phyloP scores from a whole-genome alignment of 2,888 invertebrate species.

The Xestia xanthographa region DNA sequence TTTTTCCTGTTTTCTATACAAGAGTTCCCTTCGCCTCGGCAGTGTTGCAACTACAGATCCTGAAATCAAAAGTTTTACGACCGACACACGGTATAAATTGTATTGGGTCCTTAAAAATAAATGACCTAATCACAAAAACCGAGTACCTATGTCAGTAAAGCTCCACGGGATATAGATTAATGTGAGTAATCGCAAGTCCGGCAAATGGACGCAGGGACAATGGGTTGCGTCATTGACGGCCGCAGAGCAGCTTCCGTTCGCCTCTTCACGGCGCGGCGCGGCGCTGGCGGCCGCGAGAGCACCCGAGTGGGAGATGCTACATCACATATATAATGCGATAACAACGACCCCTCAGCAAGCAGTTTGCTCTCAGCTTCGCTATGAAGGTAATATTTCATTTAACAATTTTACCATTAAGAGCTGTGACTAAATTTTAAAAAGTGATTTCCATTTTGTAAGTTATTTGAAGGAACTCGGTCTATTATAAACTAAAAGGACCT shows the following conservation, averaged over 20 bases:
- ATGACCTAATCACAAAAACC: not conserved
- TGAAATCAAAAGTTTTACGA: not conserved
- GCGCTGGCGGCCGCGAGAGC: constrained; percentile 68
- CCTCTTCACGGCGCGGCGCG: constrained; percentile 78
- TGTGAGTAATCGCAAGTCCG: constrained; percentile 47
- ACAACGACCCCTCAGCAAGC: constrained; percentile 82
- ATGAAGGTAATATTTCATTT: constrained; percentile 84
- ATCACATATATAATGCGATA: constrained; percentile 84
- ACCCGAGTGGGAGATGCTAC: constrained; percentile 83
- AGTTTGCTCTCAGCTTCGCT: constrained; percentile 86
- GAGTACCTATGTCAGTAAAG: constrained; percentile 35
- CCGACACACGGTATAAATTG: not conserved
- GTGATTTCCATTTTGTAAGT: not conserved
- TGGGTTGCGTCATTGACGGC: constrained; percentile 82
- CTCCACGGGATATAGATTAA: constrained; percentile 30
- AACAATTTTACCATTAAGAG: constrained; percentile 29
- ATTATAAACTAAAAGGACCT: not conserved
- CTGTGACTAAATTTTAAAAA: not conserved
- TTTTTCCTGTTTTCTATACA: not conserved
- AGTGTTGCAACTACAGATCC: not conserved
- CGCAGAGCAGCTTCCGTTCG: constrained; percentile 85
- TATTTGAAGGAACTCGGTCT: not conserved
- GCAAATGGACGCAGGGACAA: constrained; percentile 79
- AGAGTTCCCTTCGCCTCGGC: not conserved
- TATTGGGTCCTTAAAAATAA: not conserved